Conservation (phyloP, 2,797 vertebrate species). For the Ficedula albicollis region DNA sequence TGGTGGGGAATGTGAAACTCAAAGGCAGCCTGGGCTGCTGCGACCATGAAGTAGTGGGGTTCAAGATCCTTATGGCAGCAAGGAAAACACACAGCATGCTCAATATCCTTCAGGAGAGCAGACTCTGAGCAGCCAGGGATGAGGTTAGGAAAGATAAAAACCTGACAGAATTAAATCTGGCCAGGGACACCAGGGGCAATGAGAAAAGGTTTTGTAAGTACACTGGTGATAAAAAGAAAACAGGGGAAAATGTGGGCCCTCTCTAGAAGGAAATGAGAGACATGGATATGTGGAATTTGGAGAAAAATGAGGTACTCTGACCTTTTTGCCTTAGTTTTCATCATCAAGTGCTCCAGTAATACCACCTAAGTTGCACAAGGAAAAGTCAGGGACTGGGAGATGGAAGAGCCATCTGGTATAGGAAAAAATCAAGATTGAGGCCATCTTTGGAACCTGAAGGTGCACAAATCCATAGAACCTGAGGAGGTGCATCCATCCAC, state of each 20-base stretch:
- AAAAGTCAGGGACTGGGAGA: neutral
- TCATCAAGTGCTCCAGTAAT: neutral
- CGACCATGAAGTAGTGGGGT: neutral
- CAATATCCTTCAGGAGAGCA: neutral
- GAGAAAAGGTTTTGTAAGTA: neutral
- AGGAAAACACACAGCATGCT: neutral
- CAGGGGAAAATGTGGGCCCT: neutral
- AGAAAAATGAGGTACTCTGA: neutral
- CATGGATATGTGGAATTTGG: rapidly evolving
- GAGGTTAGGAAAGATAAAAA: neutral
- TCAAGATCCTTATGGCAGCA: neutral
- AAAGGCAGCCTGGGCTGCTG: neutral
- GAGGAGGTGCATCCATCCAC: neutral
- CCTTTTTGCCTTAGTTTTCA: neutral
- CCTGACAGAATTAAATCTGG: neutral
- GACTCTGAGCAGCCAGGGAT: neutral
- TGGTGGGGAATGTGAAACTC: neutral
- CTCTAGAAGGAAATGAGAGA: neutral
- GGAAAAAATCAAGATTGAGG: neutral
- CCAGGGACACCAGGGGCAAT: neutral
- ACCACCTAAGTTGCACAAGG: neutral
- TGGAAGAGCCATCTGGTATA: neutral
- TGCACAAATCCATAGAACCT: neutral
- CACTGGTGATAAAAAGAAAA: neutral
- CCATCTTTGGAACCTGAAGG: neutral